Conservation (phyloP, 2,797 vertebrate species). For the Macrochelys suwanniensis region DNA sequence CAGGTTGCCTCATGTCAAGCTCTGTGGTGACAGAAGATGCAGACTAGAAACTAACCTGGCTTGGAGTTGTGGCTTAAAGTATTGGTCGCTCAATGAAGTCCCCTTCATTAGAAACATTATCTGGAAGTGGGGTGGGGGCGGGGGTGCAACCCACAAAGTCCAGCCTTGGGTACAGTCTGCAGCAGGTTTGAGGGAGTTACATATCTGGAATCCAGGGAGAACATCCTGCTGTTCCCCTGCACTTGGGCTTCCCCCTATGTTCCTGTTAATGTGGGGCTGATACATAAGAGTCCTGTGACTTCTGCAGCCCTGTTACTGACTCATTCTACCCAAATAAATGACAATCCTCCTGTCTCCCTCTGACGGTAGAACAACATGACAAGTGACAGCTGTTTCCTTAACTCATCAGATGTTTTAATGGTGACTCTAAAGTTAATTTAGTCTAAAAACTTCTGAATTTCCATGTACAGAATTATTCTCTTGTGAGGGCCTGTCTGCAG, state of each 20-base stretch:
- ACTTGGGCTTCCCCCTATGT: fast-evolving
- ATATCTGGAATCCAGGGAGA: neutral
- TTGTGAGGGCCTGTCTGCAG: neutral
- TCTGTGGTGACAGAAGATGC: neutral
- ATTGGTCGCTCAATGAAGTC: no score
- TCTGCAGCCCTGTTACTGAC: neutral
- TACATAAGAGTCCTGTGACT: neutral
- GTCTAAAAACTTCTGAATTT: neutral
- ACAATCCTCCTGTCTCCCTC: neutral
- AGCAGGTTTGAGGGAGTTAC: neutral
- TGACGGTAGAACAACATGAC: neutral
- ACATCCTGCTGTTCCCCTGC: neutral
- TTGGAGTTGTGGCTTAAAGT: neutral
- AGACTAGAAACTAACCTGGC: neutral
- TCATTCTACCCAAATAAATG: neutral
- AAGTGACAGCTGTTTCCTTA: neutral
- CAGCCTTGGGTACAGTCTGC: neutral
- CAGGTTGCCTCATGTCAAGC: neutral
- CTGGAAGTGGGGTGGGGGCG: neutral
- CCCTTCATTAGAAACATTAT: neutral
- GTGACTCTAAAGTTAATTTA: neutral
- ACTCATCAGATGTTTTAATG: neutral
- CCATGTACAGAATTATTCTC: neutral
- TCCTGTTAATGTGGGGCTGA: neutral
- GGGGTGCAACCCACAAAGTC: neutral